A percentile compares a stretch with the other conserved stretches of the same genome.
phyloP scores from a whole-genome alignment of 2,113 vertebrate genomes.

The Etia nguti region DNA sequence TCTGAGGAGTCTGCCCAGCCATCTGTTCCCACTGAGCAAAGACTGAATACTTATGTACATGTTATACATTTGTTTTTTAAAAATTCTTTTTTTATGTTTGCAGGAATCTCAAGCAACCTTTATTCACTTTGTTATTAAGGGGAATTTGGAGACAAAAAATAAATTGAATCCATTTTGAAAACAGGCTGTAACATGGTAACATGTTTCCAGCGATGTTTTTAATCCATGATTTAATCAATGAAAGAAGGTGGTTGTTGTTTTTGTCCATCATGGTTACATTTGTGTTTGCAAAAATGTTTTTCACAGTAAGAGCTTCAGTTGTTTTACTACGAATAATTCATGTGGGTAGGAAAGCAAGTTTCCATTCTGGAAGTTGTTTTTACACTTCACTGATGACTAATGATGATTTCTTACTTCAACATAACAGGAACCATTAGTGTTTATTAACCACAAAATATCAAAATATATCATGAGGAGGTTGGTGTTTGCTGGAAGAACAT shows the following conservation, averaged over 20 bases:
- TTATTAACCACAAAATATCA: not conserved
- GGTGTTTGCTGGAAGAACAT: not conserved
- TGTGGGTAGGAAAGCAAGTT: not conserved
- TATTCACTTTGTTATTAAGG: not conserved
- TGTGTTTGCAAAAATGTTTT: not conserved
- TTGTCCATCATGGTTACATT: not conserved
- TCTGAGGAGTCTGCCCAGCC: not conserved
- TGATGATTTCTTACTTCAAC: not conserved
- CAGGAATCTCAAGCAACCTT: no score
- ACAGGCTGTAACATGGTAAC: not conserved
- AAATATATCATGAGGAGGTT: not conserved
- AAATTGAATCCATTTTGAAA: accelerated
- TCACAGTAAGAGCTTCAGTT: not conserved
- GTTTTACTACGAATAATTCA: not conserved
- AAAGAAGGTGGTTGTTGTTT: not conserved
- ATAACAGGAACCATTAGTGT: not conserved
- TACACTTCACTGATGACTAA: not conserved
- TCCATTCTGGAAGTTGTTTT: not conserved
- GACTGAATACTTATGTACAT: accelerated
- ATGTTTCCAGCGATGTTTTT: not conserved
- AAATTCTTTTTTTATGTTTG: no score
- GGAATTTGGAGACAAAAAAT: not conserved
- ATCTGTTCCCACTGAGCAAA: not conserved
- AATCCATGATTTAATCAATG: no score
- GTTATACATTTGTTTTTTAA: no score